These are phyloP conservation scores for Alethe castanea DNA, from an alignment of 2,113 vertebrate genomes.

Conservation along the genomic window DNA sequence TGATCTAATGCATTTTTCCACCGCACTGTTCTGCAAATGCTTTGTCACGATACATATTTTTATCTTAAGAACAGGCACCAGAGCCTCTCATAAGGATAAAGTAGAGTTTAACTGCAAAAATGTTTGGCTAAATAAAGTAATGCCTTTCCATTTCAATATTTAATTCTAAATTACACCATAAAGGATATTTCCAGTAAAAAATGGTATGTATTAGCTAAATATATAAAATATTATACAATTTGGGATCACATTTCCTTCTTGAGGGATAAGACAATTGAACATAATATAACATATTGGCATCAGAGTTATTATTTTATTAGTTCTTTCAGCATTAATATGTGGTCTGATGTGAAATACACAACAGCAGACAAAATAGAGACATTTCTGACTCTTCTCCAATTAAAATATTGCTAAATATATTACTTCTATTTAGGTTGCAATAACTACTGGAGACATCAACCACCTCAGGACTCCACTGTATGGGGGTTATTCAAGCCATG, in stretches of 20 bases:
- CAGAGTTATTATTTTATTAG: background rate
- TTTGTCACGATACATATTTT: background rate
- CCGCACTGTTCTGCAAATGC: background rate
- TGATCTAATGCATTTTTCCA: background rate
- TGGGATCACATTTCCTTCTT: background rate
- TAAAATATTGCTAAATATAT: slow-evolving; percentile 21
- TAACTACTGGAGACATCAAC: background rate
- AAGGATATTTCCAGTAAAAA: background rate
- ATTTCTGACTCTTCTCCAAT: background rate
- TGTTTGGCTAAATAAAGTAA: background rate
- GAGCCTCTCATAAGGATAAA: background rate
- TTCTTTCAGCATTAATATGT: background rate
- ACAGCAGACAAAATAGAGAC: background rate
- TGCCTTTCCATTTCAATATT: background rate
- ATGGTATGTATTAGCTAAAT: background rate
- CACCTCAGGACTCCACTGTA: background rate
- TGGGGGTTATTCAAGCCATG: background rate
- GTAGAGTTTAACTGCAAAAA: background rate
- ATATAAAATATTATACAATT: background rate
- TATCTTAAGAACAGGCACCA: background rate
- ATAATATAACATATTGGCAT: background rate
- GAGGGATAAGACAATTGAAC: background rate
- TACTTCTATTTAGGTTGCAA: background rate
- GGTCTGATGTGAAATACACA: background rate
- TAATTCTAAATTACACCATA: background rate